Evolutionary conservation across 1,140 invertebrate genomes (phyloP), one percentile per base, ranked within the genome.

Genomic region (Sarcophaga bullata): DNA sequence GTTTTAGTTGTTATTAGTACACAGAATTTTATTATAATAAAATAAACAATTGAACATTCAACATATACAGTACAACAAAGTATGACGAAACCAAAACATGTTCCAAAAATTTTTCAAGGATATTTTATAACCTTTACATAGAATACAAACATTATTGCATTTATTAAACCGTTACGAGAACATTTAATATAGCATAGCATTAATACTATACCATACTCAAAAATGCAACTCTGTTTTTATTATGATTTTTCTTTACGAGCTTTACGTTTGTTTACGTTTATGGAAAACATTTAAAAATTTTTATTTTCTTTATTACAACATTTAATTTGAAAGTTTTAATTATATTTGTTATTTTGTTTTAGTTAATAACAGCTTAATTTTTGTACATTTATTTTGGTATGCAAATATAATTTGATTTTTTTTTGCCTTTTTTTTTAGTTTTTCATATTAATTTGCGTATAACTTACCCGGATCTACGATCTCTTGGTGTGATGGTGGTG

Each of bases 401-500:
- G 50, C 8, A 37, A 73, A 25, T 58, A 11, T 47, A 13, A 37
- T 37, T 52, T 17, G 47, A 25, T n/a, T n/a, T n/a, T n/a, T n/a
- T n/a, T n/a, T n/a, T n/a, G n/a, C n/a, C n/a, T n/a, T n/a, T n/a
- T n/a, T n/a, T n/a, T n/a, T n/a, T n/a, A n/a, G n/a, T 73, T 68
- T 82, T 48, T 82, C 13, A 10, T 37, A n/a, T 0, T 48, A 50
- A 46, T 47, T 72, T 15, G 47, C 13, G 11, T n/a, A 46, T 68
- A 58, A 88, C 88, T 88, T 84, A 89, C 88, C 88, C 88, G 83
- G 87, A 86, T 83, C 88, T 86, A 85, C 88, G 84, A 84, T 89
- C 88, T 80, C 88, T 88, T 80, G 89, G 89, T 80, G 89, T 90
- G 89, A 89, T 48, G 89, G 89, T 68, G 89, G 89, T 80, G 88